Base-by-base conservation (phyloP, 2,888 invertebrate species). In the Agonum fuliginosum region DNA sequence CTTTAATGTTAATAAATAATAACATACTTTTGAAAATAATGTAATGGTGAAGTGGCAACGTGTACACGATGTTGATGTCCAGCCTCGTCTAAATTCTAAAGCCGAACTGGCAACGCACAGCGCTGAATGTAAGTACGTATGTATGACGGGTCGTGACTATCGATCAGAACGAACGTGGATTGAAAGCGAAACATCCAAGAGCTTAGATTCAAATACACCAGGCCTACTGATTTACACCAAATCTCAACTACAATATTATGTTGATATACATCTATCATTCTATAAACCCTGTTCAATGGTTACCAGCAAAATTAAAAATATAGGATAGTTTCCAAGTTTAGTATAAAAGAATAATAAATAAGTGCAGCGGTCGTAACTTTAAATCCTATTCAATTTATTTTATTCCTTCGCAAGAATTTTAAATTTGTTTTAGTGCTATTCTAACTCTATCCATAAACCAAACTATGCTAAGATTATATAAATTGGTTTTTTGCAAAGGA, bases 291-390 rank as follows among this genome's bases (percentile, higher is more conserved):
- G 2, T 43, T 43, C 14, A 43, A 14, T 43, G 14, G 12, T 43
- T 14, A 43, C 14, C 43, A 14, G 17, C 12, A 43, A 43, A n/a
- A n/a, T n/a, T n/a, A n/a, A n/a, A n/a, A n/a, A 54, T 54, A 54
- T 54, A 12, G 22, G 54, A 54, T 54, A 54, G 54, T 54, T 54
- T 2, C 22, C 10, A 54, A 54, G 22, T 54, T 54, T 54, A 12
- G 22, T 24, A 54, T 54, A 54, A 54, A 54, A 54, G 54, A 54
- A 54, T 54, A 54, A 54, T 54, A 54, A 54, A 54, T 54, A 54
- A 54, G 54, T 54, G 24, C n/a, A 20, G 14, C 22, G 54, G 24
- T 54, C 54, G 54, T 54, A 54, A 54, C 54, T 54, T 54, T 24
- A 54, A n/a, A n/a, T n/a, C n/a, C n/a, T n/a, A n/a, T n/a, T n/a